Percentiles rank a stretch among this genome's conserved stretches.
Evolutionary conservation across 2,888 invertebrate genomes (phyloP).

Genomic region (Parnassius orleans): DNA sequence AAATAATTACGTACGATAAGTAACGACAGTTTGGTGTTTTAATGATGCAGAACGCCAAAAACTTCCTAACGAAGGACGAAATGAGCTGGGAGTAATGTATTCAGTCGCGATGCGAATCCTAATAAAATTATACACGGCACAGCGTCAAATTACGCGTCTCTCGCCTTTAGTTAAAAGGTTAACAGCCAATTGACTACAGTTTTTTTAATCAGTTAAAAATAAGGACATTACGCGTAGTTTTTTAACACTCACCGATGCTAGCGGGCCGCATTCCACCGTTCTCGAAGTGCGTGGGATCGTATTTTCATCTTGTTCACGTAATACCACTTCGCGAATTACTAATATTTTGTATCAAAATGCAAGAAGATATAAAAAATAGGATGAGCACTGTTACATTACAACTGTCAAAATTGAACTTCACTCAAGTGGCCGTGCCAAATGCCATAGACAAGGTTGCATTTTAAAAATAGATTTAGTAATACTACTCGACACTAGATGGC

Average conservation of each 20-base stretch:
- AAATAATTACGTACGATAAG: slow-evolving; percentile 69
- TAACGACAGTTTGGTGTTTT: slow-evolving; percentile 50
- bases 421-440: slow-evolving; percentile 69
- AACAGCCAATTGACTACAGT: slow-evolving; percentile 81
- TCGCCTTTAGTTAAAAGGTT: slow-evolving; percentile 82
- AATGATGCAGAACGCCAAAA: slow-evolving; percentile 49
- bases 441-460: slow-evolving; percentile 71
- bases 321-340: slow-evolving; percentile 78
- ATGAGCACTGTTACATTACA: slow-evolving; percentile 77
- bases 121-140: slow-evolving; percentile 79
- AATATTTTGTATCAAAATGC: slow-evolving; percentile 81
- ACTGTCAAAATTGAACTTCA: slow-evolving; percentile 80
- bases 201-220: slow-evolving; percentile 81
- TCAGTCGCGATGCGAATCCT: slow-evolving; percentile 66
- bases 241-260: slow-evolving; percentile 70
- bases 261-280: slow-evolving; percentile 77
- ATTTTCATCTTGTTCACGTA: slow-evolving; percentile 81
- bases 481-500: slow-evolving; percentile 62
- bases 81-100: slow-evolving; percentile 53
- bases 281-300: slow-evolving; percentile 75
- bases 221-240: slow-evolving; percentile 59
- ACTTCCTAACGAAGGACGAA: slow-evolving; percentile 30
- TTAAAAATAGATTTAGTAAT: slow-evolving; percentile 60
- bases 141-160: slow-evolving; percentile 80
- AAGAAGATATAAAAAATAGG: slow-evolving; percentile 77